Evolutionary conservation across 92 coral and sea anemone genomes (phyloP), one percentile per base, ranked within the genome.

Genomic region (Heteractis magnifica): DNA sequence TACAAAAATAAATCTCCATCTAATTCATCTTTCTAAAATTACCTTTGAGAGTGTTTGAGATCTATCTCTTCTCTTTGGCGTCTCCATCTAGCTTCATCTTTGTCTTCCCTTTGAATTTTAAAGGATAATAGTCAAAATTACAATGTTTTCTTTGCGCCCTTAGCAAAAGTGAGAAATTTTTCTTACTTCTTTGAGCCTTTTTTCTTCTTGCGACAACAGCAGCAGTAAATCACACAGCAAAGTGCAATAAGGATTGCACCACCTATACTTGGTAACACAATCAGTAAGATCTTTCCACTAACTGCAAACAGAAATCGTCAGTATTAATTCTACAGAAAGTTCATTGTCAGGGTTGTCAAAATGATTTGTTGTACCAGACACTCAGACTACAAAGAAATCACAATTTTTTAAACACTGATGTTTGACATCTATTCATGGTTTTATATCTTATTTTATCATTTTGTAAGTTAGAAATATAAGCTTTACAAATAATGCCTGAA

Each of bases 31-130:
- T 34, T 34, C 44, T 34, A 34, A 50, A 64, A 50, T 76, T 84
- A 93, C 98, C 95, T 89, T 86, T 91, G 93, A 52, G 87, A 85
- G 82, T 93, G 98, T 49, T 93, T 93, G 53, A 89, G 87, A 72
- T 93, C 94, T 62, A 93, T 93, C 72, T 93, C 98, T 88, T 93
- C 98, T 10, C 93, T 81, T 75, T 91, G 92, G 6, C 93, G 91
- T 80, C 89, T 93, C 81, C 86, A 93, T 44, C 88, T 93, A 21
- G 98, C 90, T 70, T 93, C 95, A 64, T 93, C 89, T 81, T 93
- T 93, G 87, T 80, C 82, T 12, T 86, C 85, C 51, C 98, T 92
- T 77, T 5, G 78, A 53, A 34, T 65, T 49, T 8, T 58, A 79
- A 68, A 9, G 84, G 65, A 15, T 15, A 52, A 20, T 41, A 23